Base-by-base conservation (phyloP, 2,113 vertebrate species). In the Rhea pennata region DNA sequence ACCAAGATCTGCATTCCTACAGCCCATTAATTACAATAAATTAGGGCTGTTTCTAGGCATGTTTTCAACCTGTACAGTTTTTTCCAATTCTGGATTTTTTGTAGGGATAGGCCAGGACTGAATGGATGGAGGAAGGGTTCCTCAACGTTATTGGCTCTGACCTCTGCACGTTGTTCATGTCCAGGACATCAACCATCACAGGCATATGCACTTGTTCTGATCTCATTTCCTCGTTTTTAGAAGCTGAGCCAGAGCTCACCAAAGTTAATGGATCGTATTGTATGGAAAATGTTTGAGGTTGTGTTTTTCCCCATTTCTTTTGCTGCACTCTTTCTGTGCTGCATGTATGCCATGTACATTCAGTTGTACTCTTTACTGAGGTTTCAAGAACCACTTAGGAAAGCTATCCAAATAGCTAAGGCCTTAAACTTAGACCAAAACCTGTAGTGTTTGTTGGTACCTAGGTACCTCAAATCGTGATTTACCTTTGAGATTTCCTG, bases 1-100 rank as follows among this genome's bases (percentile, higher is more conserved):
- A 88, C 7, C 31, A 91, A 84, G 36, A 62, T 39, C 91, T 73
- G 42, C 23, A 59, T 91, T 78, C n/a, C 13, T 87, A 64, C 40
- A 95, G 56, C 17, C 77, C 39, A 84, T 90, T n/a, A 76, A 29
- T 48, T 95, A 74, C 69, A 82, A 62, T 51, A 67, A 88, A 86
- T 90, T 20, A 87, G 15, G 23, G 8, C 12, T 48, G 16, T 53
- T 86, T 1, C 6, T 82, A 61, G 65, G 15, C 5, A 8, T 14
- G 20, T 50, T 82, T 95, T 94, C 77, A 82, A 61, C 53, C 66
- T 14, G 12, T 51, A 17, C 39, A 26, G 40, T 62, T 71, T 62
- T 39, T 39, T 14, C 14, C 16, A 75, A 15, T 90, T 79, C n/a
- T 53, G 29, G 27, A 10, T 91, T n/a, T 85, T 90, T 79, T 83